Conservation (phyloP, 35 echinoderm and acorn worm species). For the Acanthaster planci region DNA sequence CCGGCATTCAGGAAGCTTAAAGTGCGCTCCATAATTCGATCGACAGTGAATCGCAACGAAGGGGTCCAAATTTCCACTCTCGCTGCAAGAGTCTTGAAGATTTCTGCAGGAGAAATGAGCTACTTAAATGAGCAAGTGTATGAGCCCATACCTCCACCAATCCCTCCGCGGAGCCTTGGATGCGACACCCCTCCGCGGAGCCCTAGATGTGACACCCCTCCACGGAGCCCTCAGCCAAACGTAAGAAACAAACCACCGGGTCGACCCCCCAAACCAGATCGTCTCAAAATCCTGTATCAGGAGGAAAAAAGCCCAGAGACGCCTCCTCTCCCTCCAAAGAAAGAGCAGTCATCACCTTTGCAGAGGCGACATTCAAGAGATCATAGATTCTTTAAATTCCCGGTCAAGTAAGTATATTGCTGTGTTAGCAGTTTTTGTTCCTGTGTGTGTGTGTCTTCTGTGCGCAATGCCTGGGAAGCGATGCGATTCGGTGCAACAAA, state of each 20-base stretch:
- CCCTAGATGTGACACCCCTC: background rate
- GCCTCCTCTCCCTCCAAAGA: background rate
- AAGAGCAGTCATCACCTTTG: background rate
- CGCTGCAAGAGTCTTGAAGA: background rate
- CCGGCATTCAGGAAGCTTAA: background rate
- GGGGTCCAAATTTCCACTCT: background rate
- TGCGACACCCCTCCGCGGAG: background rate
- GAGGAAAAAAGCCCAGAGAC: background rate
- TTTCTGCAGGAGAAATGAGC: background rate
- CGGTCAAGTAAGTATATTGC: background rate
- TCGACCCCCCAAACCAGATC: background rate
- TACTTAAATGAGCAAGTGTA: background rate
- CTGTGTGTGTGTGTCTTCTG: background rate
- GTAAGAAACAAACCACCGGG: background rate
- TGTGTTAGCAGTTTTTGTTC: background rate
- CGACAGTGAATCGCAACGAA: background rate
- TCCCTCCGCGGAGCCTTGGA: background rate
- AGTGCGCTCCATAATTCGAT: background rate
- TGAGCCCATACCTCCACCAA: background rate
- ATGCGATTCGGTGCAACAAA: background rate
- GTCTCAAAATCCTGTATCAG: background rate
- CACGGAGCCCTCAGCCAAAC: too few species aligned
- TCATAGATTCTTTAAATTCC: background rate
- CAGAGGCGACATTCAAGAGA: background rate
- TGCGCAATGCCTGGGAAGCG: background rate